A percentile compares a stretch with the other conserved stretches of the same genome.
These are phyloP conservation scores for Artibeus lituratus DNA, from an alignment of 2,797 vertebrate genomes.

Conservation along the genomic window DNA sequence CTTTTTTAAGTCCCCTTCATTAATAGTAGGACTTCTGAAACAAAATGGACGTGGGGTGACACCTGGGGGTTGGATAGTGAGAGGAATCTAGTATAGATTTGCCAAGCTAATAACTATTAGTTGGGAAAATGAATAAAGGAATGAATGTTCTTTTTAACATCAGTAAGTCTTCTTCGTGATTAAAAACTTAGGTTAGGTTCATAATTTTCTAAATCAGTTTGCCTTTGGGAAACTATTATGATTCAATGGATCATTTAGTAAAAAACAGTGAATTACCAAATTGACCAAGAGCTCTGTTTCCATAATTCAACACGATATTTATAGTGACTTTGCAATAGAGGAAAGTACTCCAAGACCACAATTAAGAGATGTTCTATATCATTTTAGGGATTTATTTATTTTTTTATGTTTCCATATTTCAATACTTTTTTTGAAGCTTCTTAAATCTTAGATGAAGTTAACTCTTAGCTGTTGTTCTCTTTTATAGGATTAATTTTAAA, in stretches of 20 bases:
- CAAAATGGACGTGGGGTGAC: not conserved
- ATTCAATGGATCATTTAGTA: not conserved
- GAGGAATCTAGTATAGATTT: not conserved
- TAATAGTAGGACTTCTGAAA: not conserved
- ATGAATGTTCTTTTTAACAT: not conserved
- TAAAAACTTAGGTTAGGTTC: not conserved
- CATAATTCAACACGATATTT: not conserved
- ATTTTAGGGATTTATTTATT: slow-evolving; percentile 9
- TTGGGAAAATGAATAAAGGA: not conserved
- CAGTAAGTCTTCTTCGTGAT: not conserved
- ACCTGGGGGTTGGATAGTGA: not conserved
- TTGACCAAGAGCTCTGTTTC: slow-evolving; percentile 1
- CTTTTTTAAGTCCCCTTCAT: not conserved
- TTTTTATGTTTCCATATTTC: not conserved
- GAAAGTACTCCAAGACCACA: not conserved
- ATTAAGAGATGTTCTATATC: slow-evolving; percentile 6
- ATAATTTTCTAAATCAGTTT: slow-evolving; percentile 9
- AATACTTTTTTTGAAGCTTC: slow-evolving; percentile 43
- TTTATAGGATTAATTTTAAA: slow-evolving; percentile 64
- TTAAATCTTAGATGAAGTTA: slow-evolving; percentile 58
- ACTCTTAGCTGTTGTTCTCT: slow-evolving; percentile 41
- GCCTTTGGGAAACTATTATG: not conserved
- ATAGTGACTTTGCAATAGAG: not conserved
- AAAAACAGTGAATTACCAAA: not conserved
- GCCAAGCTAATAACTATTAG: not conserved